A percentile compares a stretch with the other conserved stretches of the same genome.
Evolutionary conservation across 2,888 invertebrate species (phyloP).

Genomic region (Drosophila kanekoi): DNA sequence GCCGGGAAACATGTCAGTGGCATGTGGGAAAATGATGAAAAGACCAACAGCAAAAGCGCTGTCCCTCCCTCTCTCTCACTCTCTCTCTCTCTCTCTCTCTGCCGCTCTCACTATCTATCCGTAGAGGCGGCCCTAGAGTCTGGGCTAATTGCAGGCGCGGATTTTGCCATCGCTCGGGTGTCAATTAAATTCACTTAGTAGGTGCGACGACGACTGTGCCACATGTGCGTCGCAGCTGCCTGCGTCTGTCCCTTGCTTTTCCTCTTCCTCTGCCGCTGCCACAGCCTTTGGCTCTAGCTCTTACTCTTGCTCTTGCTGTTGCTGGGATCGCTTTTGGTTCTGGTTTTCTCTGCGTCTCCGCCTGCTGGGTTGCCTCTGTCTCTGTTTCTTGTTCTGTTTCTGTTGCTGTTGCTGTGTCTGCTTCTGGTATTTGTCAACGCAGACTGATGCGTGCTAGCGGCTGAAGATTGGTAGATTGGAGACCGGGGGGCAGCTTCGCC

Average conservation of each 20-base stretch:
- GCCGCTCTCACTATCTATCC: not conserved
- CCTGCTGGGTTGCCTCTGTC: not conserved
- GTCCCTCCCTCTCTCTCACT: not conserved
- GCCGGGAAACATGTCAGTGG: conserved; percentile 64
- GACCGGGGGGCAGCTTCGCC: conserved; percentile 8
- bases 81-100: not conserved
- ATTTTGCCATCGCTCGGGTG: conserved; percentile 70
- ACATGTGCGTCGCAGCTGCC: conserved; percentile 73
- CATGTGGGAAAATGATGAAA: conserved; percentile 68
- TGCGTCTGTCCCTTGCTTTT: conserved; percentile 3
- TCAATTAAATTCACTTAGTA: conserved; percentile 78
- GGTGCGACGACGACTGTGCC: conserved; percentile 58
- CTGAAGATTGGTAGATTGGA: conserved; percentile 2
- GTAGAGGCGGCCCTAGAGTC: conserved; percentile 23
- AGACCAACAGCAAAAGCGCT: conserved; percentile 18
- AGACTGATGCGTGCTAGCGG: conserved; percentile 22
- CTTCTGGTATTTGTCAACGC: conserved; percentile 50
- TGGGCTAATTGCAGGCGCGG: conserved; percentile 76
- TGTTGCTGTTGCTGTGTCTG: conserved; percentile 8
- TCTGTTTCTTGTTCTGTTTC: conserved; percentile 2
- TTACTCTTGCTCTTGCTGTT: not conserved
- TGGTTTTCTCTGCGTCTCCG: not conserved
- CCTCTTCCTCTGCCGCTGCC: not conserved
- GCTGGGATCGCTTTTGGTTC: conserved; percentile 5
- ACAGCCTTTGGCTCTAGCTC: not conserved